Evolutionary conservation across 2,888 invertebrate species (phyloP).

Genomic region (Agelastica alni): DNA sequence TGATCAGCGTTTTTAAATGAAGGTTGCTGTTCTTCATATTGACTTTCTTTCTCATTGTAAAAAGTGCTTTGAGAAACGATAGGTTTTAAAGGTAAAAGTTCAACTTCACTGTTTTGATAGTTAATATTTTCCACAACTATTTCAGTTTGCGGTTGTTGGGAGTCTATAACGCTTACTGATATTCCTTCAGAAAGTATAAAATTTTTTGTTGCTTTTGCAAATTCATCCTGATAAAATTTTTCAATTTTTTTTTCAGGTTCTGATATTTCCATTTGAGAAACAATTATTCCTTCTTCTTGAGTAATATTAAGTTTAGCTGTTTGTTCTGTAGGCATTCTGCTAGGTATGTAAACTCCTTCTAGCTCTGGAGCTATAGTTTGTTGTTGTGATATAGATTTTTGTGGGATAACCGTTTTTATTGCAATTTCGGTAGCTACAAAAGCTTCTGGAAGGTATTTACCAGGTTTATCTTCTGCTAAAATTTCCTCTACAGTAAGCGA

Average conservation of each 20-base stretch:
- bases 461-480: slow-evolving; percentile 71
- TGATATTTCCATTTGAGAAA: slow-evolving; percentile 62
- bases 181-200: slow-evolving; percentile 62
- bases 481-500: slow-evolving; percentile 70
- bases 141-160: slow-evolving; percentile 68
- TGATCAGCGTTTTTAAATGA: slow-evolving; percentile 57
- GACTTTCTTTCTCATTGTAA: slow-evolving; percentile 64
- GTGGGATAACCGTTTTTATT: slow-evolving; percentile 66
- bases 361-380: slow-evolving; percentile 70
- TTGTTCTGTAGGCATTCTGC: slow-evolving; percentile 65
- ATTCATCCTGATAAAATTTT: slow-evolving; percentile 53
- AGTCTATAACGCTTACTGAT: slow-evolving; percentile 64
- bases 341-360: slow-evolving; percentile 66
- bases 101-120: slow-evolving; percentile 63
- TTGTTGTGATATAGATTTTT: slow-evolving; percentile 68
- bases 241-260: slow-evolving; percentile 69
- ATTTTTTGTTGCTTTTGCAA: slow-evolving; percentile 59
- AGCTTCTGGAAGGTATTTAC: slow-evolving; percentile 77
- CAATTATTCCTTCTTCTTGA: slow-evolving; percentile 64
- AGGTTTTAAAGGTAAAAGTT: slow-evolving; percentile 66
- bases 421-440: slow-evolving; percentile 81
- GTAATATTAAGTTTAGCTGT: slow-evolving; percentile 64
- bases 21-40: slow-evolving; percentile 57
- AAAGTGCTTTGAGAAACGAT: slow-evolving; percentile 64
- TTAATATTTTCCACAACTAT: slow-evolving; percentile 56